phyloP scores from a whole-genome alignment of 2,797 vertebrate genomes.

The Acridotheres tristis region DNA sequence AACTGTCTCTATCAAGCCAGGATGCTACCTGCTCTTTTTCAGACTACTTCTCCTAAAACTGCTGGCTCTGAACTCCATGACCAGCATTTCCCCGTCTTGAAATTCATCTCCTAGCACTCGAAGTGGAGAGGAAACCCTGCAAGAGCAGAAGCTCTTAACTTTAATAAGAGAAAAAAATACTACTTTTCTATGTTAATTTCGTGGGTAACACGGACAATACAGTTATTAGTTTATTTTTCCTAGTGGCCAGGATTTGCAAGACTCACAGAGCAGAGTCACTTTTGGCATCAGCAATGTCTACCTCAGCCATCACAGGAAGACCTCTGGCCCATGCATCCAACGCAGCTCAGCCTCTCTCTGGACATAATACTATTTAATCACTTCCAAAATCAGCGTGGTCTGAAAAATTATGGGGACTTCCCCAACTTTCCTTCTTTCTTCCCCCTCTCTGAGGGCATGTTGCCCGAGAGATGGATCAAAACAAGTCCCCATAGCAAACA shows the following conservation, averaged over 20 bases:
- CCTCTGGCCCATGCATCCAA: not conserved
- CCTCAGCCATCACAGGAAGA: not conserved
- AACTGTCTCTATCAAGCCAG: not conserved
- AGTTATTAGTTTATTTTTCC: not conserved
- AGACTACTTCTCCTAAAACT: not conserved
- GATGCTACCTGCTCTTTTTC: not conserved
- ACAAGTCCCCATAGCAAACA: not conserved
- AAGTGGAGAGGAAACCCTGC: not conserved
- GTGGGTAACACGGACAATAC: not conserved
- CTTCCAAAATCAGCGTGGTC: not conserved
- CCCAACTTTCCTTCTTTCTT: not conserved
- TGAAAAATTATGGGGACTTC: not conserved
- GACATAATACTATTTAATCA: not conserved
- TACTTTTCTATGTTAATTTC: not conserved
- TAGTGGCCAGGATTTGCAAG: not conserved
- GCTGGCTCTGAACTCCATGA: not conserved
- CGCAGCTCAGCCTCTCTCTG: not conserved
- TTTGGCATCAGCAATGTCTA: not conserved
- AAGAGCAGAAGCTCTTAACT: not conserved
- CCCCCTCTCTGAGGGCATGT: accelerated
- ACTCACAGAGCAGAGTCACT: not conserved
- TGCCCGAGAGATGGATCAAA: not conserved
- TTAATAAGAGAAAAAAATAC: not conserved
- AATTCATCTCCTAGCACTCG: not conserved
- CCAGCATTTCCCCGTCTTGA: not conserved